A percentile compares a stretch with the other conserved stretches of the same genome.
Conservation (phyloP, 2,888 invertebrate species). For the Campoletis raptor region DNA sequence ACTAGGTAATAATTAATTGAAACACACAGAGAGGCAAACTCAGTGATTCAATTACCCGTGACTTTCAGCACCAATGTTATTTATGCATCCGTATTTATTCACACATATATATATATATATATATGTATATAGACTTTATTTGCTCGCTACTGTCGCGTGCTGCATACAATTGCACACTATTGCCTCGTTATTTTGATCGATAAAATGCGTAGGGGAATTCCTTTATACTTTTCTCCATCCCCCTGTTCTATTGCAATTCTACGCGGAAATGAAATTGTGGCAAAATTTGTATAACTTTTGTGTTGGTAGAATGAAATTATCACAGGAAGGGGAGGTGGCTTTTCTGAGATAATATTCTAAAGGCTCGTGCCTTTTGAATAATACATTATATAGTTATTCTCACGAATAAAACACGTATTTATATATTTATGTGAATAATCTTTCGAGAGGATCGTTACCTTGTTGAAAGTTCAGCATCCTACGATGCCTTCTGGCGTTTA, state of each 20-base stretch:
- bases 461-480: constrained; percentile 58
- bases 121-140: constrained; percentile 1
- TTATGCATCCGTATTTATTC: background rate
- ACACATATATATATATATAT: background rate
- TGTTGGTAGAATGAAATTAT: constrained; percentile 31
- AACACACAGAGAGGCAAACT: constrained; percentile 42
- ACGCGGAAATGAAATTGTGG: constrained; percentile 33
- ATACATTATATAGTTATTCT: constrained; percentile 44
- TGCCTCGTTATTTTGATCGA: constrained; percentile 52
- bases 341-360: constrained; percentile 34
- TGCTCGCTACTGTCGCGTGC: constrained; percentile 49
- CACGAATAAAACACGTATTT: constrained; percentile 23
- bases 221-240: constrained; percentile 8
- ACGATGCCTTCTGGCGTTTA: constrained; percentile 34
- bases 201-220: constrained; percentile 51
- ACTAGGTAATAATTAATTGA: constrained; percentile 65
- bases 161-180: constrained; percentile 25
- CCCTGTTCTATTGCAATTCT: constrained; percentile 22
- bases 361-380: constrained; percentile 63
- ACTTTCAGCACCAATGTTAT: constrained; percentile 48
- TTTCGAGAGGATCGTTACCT: constrained; percentile 57
- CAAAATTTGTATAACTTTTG: constrained; percentile 15
- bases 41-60: constrained; percentile 63
- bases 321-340: constrained; percentile 2
- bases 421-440: constrained; percentile 33